Conservation (phyloP, 2,888 invertebrate genomes). For the Polydrusus cervinus region DNA sequence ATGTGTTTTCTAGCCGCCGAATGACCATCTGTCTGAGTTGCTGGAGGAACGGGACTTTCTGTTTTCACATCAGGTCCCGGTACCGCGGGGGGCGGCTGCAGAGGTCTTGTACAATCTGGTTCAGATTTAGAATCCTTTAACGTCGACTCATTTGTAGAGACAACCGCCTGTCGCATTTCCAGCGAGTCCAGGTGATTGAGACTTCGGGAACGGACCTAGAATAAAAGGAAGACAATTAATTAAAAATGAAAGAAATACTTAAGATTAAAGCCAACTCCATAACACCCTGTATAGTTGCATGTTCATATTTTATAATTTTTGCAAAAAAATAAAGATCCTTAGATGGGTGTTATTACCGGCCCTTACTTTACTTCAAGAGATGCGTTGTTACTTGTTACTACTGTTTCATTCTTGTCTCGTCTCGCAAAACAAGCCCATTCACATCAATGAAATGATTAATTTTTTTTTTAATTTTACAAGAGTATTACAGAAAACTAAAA, state of each 20-base stretch:
- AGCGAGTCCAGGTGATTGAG: slow-evolving; percentile 82
- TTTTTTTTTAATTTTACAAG: no score
- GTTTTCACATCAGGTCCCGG: slow-evolving; percentile 38
- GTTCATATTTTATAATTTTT: no score
- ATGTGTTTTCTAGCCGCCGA: slow-evolving; percentile 71
- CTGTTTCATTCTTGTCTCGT: no score
- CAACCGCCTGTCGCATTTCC: slow-evolving; percentile 71
- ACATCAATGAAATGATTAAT: no score
- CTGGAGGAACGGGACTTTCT: slow-evolving; percentile 65
- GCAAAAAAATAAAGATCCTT: no score
- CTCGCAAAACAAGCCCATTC: no score
- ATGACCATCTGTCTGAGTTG: slow-evolving; percentile 62
- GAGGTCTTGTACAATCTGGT: slow-evolving; percentile 69
- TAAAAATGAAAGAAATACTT: background rate
- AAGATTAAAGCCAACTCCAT: no score
- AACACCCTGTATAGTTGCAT: no score
- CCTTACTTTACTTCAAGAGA: no score
- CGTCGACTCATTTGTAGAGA: slow-evolving; percentile 61
- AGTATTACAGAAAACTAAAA: no score
- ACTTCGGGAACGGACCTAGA: slow-evolving; percentile 82
- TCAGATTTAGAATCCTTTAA: slow-evolving; percentile 70
- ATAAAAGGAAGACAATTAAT: slow-evolving; percentile 55
- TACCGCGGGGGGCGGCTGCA: slow-evolving; percentile 64
- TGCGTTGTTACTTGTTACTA: no score
- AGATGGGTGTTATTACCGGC: no score